Conservation (phyloP, 2,888 invertebrate genomes). For the Taphrorychus bicolor region DNA sequence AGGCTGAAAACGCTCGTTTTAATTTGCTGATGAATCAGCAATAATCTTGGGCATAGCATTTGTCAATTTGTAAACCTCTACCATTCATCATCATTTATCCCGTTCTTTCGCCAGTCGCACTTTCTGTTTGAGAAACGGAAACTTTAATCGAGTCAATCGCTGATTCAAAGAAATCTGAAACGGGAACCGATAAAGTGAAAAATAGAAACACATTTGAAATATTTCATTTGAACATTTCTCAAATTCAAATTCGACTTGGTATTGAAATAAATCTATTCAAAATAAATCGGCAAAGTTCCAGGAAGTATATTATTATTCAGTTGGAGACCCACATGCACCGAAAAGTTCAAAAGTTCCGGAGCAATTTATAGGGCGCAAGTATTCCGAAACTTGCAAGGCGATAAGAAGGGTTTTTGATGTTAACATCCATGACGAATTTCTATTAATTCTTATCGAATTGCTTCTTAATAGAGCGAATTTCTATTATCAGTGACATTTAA, state of each 20-base stretch:
- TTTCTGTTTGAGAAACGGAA: no score
- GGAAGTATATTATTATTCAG: constrained; percentile 1
- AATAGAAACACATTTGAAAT: background rate
- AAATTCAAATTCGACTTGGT: background rate
- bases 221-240: constrained; percentile 1
- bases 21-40: no score
- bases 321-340: constrained; percentile 4
- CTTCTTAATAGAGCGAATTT: no score
- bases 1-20: no score
- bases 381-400: constrained; percentile 10
- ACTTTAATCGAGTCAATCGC: no score
- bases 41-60: no score
- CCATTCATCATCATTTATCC: no score
- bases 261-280: constrained; percentile 7
- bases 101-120: no score
- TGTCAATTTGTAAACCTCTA: no score
- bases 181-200: background rate
- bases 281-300: constrained; percentile 4
- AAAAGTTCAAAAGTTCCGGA: constrained; percentile 20
- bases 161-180: background rate
- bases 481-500: no score
- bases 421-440: background rate
- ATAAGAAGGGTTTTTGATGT: background rate
- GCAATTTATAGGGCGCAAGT: constrained; percentile 18
- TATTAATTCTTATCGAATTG: no score